Base-by-base conservation (phyloP, 2,113 vertebrate genomes). In the Drymodes brunneopygia region DNA sequence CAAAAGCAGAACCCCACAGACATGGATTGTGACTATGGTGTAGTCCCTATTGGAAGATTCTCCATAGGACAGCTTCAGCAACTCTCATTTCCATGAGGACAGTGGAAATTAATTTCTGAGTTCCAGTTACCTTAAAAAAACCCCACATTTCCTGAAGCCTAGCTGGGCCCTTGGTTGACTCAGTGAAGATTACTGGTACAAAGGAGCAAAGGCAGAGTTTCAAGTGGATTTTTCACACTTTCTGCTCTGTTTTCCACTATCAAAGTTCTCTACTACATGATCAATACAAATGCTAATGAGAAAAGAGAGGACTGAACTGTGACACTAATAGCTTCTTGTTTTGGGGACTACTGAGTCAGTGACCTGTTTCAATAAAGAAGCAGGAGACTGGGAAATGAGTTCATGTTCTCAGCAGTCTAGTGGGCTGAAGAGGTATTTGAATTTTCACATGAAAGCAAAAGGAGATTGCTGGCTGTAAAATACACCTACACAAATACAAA, bases 361-460 rank as follows among this genome's bases (percentile, higher is more conserved):
- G 74, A 66, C 38, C 61, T 33, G 24, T 50, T 91, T 72, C 33
- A 88, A 86, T 33, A 58, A 93, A 73, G 64, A 54, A 67, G 47
- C 33, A 44, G 29, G 38, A 86, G 29, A 64, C 7, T 48, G 35
- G 33, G 50, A 74, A 93, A 83, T 6, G 6, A 88, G 33, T 40
- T 57, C 23, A 36, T 56, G 19, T 57, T 90, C 64, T 77, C 65
- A 33, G 12, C 60, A 40, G 22, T 78, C 56, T 47, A 82, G 24
- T 14, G 19, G 44, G 22, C 20, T 82, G 60, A 86, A 69, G 35
- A 73, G 19, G 28, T 44, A 80, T 71, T 38, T 65, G 35, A 70
- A 86, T 61, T 83, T 88, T 58, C 29, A 70, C 45, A 58, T 35
- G 71, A 92, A 94, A 93, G 35, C 29, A 84, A 79, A 86, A 81